phyloP scores from a whole-genome alignment of 1,140 invertebrate species.

The Drosophila dunni region DNA sequence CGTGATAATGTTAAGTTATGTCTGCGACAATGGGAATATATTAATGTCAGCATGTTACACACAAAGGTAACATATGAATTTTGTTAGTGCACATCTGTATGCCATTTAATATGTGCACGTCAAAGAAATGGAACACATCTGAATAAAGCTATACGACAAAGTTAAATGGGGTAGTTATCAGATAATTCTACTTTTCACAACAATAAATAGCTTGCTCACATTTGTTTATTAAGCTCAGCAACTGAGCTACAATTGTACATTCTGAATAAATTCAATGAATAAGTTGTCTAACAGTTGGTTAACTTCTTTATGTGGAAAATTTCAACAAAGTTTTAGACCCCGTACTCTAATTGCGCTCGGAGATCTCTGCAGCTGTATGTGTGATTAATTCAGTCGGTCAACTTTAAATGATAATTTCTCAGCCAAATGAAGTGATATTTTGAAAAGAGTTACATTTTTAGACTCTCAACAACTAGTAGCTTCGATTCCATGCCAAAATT shows the following conservation, averaged over 20 bases:
- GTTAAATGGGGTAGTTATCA: constrained; percentile 5
- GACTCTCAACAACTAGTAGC: too few species aligned
- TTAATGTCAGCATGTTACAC: constrained; percentile 40
- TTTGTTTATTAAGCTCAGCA: constrained; percentile 7
- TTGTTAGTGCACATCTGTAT: constrained; percentile 5
- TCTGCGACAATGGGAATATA: constrained; percentile 33
- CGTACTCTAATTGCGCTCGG: too few species aligned
- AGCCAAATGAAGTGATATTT: too few species aligned
- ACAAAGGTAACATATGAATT: constrained; percentile 41
- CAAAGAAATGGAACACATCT: constrained; percentile 2
- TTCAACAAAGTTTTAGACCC: neutral
- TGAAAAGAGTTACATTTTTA: too few species aligned
- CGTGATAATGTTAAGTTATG: constrained; percentile 57
- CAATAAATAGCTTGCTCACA: constrained; percentile 15
- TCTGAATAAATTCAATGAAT: neutral
- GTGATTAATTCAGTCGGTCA: too few species aligned
- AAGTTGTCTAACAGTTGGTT: constrained; percentile 6
- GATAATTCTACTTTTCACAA: neutral
- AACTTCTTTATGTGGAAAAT: neutral
- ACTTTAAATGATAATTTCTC: too few species aligned
- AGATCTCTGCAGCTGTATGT: too few species aligned
- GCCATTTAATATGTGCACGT: constrained; percentile 11
- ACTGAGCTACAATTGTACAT: neutral
- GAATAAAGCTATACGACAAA: neutral
- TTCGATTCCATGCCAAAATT: too few species aligned